Percentiles rank a stretch among this genome's conserved stretches.
Conservation (phyloP, 2,797 vertebrate species). For the Lindbergichthys nudifrons region DNA sequence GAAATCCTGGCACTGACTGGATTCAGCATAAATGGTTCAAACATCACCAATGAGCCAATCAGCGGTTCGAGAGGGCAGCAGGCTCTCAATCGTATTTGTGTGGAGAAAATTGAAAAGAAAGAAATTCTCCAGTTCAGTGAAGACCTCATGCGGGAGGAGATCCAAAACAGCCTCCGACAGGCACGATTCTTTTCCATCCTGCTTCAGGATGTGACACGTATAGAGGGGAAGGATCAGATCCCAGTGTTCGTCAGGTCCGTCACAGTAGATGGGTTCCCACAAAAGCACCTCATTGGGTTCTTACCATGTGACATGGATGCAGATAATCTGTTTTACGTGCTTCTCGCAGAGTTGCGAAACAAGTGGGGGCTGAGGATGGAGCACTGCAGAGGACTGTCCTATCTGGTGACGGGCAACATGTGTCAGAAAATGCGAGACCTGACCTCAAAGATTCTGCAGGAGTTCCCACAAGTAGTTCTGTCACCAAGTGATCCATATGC, state of each 20-base stretch:
- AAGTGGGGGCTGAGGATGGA: constrained; percentile 97
- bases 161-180: constrained; percentile 88
- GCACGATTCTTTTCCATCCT: constrained; percentile 94
- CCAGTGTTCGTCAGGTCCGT: constrained; percentile 93
- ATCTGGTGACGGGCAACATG: constrained; percentile 90
- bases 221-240: constrained; percentile 92
- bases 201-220: constrained; percentile 89
- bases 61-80: constrained; percentile 89
- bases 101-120: constrained; percentile 91
- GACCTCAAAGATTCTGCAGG: constrained; percentile 91
- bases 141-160: constrained; percentile 92
- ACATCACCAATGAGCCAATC: constrained; percentile 89
- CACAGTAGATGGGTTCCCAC: constrained; percentile 91
- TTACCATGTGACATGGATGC: constrained; percentile 89
- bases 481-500: constrained; percentile 94
- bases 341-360: constrained; percentile 90
- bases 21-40: constrained; percentile 88
- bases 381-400: constrained; percentile 94
- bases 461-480: constrained; percentile 93
- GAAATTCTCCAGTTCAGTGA: constrained; percentile 94
- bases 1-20: constrained; percentile 90
- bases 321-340: constrained; percentile 90
- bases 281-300: constrained; percentile 95
- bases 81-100: constrained; percentile 88
- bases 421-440: constrained; percentile 95